Conservation (phyloP, 1,140 invertebrate genomes). For the Pteromalus puparum region DNA sequence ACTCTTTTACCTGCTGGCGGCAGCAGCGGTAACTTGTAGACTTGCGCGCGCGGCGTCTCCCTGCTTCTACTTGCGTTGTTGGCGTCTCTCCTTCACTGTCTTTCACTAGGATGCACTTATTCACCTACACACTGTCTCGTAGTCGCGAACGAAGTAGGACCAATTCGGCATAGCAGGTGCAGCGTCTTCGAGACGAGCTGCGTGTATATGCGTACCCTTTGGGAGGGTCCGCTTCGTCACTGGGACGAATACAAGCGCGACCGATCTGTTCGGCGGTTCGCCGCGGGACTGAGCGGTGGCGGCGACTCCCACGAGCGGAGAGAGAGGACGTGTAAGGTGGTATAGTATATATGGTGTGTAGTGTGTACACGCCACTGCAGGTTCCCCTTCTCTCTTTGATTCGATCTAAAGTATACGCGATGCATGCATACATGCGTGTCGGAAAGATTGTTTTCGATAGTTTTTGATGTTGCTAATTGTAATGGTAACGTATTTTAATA, state of each 20-base stretch:
- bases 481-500: too few relatives aligned
- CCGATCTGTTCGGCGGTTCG: constrained; percentile 7
- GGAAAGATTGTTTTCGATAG: too few relatives aligned
- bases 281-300: constrained; percentile 19
- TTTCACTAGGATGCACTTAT: not conserved
- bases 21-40: not conserved
- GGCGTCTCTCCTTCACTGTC: not conserved
- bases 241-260: not conserved
- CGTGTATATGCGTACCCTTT: not conserved
- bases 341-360: too few relatives aligned
- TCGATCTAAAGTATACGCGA: too few relatives aligned
- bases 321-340: not conserved
- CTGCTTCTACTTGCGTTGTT: not conserved
- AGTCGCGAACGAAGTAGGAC: too few relatives aligned
- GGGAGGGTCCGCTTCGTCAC: not conserved
- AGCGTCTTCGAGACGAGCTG: not conserved
- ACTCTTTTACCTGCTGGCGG: constrained; percentile 22
- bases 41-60: not conserved
- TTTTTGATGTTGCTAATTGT: too few relatives aligned
- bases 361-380: not conserved
- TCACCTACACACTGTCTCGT: too few relatives aligned
- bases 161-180: constrained; percentile 12
- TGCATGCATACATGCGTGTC: too few relatives aligned
- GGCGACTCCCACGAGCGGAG: not conserved
- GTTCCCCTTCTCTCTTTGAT: not conserved